Evolutionary conservation across 2,113 vertebrate species (phyloP).

Genomic region (Mionectes macconnelli): DNA sequence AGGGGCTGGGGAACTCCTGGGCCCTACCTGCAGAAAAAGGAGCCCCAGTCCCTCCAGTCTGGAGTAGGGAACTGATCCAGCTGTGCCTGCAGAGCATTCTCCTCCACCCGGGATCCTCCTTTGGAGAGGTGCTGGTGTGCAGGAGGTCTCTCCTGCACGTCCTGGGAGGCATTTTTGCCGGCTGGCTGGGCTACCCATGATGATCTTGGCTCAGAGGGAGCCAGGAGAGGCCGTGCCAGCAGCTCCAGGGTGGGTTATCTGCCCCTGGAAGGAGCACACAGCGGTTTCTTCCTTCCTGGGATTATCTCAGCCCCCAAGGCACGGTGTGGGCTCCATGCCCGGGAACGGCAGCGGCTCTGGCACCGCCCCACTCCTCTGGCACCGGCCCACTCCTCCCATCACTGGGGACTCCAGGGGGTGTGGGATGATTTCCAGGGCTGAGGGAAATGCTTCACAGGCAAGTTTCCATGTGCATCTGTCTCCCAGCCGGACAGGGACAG

Average conservation of each 20-base stretch:
- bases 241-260: constrained; percentile 34
- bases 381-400: not conserved
- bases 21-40: not conserved
- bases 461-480: not conserved
- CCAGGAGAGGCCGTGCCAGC: not conserved
- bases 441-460: not conserved
- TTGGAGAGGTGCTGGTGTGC: rapidly evolving
- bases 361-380: not conserved
- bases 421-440: not conserved
- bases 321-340: not conserved
- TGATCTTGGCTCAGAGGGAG: not conserved
- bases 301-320: constrained; percentile 27
- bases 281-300: constrained; percentile 28
- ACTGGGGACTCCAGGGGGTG: constrained; percentile 14
- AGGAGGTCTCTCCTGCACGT: not conserved
- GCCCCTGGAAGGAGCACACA: constrained; percentile 10
- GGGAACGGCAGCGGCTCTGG: not conserved
- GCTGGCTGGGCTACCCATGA: not conserved
- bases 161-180: not conserved
- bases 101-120: not conserved
- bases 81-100: not conserved
- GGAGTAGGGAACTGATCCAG: not conserved
- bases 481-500: not conserved
- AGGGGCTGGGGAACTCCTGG: not conserved
- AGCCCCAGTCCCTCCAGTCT: not conserved